These are phyloP conservation scores for Xiphorhynchus erythropygius DNA, from an alignment of 2,797 vertebrate genomes.

Conservation along the genomic window DNA sequence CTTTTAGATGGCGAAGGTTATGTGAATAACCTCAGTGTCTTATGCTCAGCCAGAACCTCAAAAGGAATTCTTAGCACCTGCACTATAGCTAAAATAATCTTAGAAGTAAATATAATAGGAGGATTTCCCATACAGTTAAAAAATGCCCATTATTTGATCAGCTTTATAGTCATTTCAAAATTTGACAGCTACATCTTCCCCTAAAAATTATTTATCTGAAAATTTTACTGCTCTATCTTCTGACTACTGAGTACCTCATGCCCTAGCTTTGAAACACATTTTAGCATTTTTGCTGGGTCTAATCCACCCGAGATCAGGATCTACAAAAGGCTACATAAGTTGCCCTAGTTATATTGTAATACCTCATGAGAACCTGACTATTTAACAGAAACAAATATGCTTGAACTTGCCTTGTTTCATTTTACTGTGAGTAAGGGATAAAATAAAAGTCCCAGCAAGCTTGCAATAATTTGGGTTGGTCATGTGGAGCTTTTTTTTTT, in stretches of 20 bases:
- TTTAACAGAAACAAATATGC: not conserved
- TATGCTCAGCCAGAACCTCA: not conserved
- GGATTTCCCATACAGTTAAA: not conserved
- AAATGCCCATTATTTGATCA: not conserved
- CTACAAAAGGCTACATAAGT: not conserved
- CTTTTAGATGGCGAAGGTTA: not conserved
- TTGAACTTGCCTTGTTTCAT: not conserved
- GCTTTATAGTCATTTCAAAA: not conserved
- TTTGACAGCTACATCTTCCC: not conserved
- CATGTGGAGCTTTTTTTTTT: not conserved
- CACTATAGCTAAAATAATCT: not conserved
- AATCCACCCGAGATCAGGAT: not conserved
- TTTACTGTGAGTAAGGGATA: not conserved
- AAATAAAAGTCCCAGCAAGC: not conserved
- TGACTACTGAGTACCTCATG: not conserved
- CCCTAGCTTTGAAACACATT: not conserved
- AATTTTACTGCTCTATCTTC: not conserved
- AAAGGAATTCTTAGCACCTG: not conserved
- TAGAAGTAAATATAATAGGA: not conserved
- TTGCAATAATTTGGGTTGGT: not conserved
- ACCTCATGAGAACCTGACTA: not conserved
- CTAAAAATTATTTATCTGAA: not conserved
- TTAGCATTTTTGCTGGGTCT: not conserved
- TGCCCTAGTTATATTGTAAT: not conserved
- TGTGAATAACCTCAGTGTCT: not conserved